A percentile compares a stretch with the other conserved stretches of the same genome.
These are phyloP conservation scores for Solen grandis DNA, from an alignment of 1,140 invertebrate species.

Conservation along the genomic window DNA sequence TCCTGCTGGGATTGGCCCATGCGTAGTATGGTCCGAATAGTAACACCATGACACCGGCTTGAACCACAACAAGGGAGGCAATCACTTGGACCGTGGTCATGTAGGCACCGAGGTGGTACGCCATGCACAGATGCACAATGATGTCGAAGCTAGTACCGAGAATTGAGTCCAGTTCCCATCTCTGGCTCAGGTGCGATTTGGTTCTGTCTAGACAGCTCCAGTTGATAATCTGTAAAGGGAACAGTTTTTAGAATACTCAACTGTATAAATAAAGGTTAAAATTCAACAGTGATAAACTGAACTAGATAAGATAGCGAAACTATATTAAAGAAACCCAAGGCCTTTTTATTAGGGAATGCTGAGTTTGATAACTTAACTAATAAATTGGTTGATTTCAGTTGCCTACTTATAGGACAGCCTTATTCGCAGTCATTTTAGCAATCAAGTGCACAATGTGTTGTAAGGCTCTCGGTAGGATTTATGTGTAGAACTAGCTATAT, in stretches of 20 bases:
- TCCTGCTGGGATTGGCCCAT: slow-evolving; percentile 65
- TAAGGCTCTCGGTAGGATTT: no score
- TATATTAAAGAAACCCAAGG: background rate
- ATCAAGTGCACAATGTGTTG: no score
- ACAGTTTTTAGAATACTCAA: no score
- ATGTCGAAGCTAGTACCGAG: slow-evolving; percentile 74
- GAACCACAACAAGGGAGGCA: slow-evolving; percentile 54
- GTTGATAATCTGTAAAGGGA: slow-evolving; percentile 72
- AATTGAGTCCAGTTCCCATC: slow-evolving; percentile 66
- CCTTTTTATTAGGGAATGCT: background rate
- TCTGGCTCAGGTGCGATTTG: slow-evolving; percentile 53
- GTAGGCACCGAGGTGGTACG: slow-evolving; percentile 61
- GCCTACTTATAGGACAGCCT: no score
- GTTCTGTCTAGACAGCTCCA: slow-evolving; percentile 76
- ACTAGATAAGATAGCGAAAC: background rate
- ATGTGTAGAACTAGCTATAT: no score
- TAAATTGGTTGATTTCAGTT: no score
- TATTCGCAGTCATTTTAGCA: no score
- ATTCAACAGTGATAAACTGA: background rate
- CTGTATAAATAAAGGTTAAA: background rate
- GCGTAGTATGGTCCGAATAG: slow-evolving; percentile 68
- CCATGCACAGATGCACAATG: slow-evolving; percentile 65
- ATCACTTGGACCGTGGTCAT: slow-evolving; percentile 62
- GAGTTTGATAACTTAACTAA: no score
- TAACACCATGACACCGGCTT: slow-evolving; percentile 52